These are phyloP conservation scores for Tribolium castaneum DNA, from an alignment of 1,140 invertebrate genomes.

Conservation along the genomic window DNA sequence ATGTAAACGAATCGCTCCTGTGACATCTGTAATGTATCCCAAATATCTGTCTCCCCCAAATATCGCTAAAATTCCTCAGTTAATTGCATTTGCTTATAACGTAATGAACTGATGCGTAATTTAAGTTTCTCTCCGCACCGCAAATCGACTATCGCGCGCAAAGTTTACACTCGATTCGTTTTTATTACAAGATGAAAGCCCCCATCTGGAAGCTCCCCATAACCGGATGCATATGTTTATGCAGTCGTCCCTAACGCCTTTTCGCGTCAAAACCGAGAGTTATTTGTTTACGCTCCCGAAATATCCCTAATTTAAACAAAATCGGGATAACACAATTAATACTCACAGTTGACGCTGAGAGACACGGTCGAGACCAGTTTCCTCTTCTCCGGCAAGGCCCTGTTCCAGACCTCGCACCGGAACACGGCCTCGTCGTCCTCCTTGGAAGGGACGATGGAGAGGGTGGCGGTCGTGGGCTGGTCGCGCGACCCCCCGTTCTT, in stretches of 20 bases:
- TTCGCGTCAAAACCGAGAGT: constrained; percentile 11
- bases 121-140: constrained; percentile 4
- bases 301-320: constrained; percentile 25
- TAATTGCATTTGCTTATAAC: neutral
- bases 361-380: constrained; percentile 82
- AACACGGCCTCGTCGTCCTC: constrained; percentile 86
- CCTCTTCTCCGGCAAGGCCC: constrained; percentile 83
- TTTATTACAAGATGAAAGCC: constrained; percentile 29
- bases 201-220: constrained; percentile 20
- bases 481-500: constrained; percentile 75
- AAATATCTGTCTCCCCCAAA: neutral
- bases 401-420: constrained; percentile 87
- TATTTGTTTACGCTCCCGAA: constrained; percentile 29
- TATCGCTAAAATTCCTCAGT: neutral
- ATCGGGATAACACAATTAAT: constrained; percentile 43
- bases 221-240: constrained; percentile 42
- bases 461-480: constrained; percentile 77
- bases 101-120: constrained; percentile 5
- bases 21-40: neutral
- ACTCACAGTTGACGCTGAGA: constrained; percentile 91
- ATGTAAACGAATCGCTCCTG: neutral
- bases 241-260: constrained; percentile 17
- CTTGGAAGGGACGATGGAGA: constrained; percentile 79
- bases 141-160: constrained; percentile 17
- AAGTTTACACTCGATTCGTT: constrained; percentile 16